These are phyloP conservation scores for Diphyllodes magnificus DNA, from an alignment of 2,113 vertebrate genomes.

Conservation along the genomic window DNA sequence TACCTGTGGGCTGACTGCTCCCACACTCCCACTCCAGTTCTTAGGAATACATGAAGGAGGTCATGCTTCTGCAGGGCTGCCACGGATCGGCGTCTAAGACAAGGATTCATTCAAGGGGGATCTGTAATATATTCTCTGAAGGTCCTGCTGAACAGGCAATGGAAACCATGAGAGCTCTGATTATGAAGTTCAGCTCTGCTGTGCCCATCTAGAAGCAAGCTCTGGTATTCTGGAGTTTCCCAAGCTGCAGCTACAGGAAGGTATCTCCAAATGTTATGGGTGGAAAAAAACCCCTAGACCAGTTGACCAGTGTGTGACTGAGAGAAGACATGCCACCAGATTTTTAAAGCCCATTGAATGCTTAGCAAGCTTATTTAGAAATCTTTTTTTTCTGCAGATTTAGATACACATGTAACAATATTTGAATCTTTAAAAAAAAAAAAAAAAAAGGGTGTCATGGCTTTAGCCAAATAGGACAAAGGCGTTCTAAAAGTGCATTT, in stretches of 20 bases:
- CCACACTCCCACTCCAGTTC: neutral
- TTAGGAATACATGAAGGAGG: neutral
- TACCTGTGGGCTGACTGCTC: neutral
- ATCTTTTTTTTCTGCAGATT: neutral
- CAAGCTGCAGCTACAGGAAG: neutral
- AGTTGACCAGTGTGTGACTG: neutral
- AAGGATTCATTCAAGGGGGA: slow-evolving; percentile 17
- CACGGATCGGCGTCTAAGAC: neutral
- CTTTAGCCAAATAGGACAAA: slow-evolving; percentile 34
- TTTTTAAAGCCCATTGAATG: neutral
- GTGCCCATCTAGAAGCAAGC: neutral
- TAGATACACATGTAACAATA: neutral
- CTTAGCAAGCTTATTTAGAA: slow-evolving; percentile 1
- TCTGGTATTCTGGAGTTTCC: neutral
- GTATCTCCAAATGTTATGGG: neutral
- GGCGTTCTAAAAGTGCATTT: neutral
- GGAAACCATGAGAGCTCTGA: neutral
- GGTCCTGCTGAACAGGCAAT: neutral
- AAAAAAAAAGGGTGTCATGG: neutral
- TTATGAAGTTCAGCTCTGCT: neutral
- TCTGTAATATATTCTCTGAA: slow-evolving; percentile 12
- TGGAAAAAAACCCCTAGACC: neutral
- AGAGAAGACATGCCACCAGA: neutral
- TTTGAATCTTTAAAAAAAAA: neutral
- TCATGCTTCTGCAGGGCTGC: neutral